phyloP scores from a whole-genome alignment of 2,888 invertebrate genomes.

The Parascotia fuliginaria region DNA sequence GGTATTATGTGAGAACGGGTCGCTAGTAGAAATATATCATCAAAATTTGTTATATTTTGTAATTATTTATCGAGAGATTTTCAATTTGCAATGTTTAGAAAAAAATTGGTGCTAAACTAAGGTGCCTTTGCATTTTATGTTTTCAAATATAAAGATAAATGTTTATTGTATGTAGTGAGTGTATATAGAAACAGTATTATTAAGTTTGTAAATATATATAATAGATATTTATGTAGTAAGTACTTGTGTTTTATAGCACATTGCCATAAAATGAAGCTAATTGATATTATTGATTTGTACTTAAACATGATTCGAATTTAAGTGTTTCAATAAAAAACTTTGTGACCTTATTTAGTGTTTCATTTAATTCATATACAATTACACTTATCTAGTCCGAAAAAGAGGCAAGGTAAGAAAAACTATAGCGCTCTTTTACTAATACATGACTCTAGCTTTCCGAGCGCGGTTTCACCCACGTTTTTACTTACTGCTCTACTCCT shows the following conservation, averaged over 20 bases:
- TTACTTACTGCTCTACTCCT: no score
- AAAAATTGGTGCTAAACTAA: conserved; percentile 57
- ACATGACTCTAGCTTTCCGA: no score
- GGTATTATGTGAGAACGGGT: no score
- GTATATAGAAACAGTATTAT: conserved; percentile 66
- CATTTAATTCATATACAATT: conserved; percentile 9
- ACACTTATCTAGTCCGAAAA: no score
- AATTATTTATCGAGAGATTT: not conserved
- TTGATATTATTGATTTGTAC: conserved; percentile 60
- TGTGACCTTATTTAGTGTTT: conserved; percentile 36
- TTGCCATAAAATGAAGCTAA: conserved; percentile 68
- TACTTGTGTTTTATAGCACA: conserved; percentile 47
- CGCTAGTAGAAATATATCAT: no score
- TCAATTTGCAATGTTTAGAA: not conserved
- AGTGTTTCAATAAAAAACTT: conserved; percentile 70
- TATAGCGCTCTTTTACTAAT: no score
- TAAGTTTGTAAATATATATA: conserved; percentile 65
- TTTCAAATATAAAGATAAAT: conserved; percentile 37
- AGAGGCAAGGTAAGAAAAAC: no score
- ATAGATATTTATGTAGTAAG: conserved; percentile 58
- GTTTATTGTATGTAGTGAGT: conserved; percentile 30
- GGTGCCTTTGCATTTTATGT: conserved; percentile 59
- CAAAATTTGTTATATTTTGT: no score
- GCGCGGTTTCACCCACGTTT: no score
- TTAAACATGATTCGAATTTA: conserved; percentile 73